Evolutionary conservation across 1,140 invertebrate species (phyloP).

Genomic region (Trichomalopsis sarcophagae): DNA sequence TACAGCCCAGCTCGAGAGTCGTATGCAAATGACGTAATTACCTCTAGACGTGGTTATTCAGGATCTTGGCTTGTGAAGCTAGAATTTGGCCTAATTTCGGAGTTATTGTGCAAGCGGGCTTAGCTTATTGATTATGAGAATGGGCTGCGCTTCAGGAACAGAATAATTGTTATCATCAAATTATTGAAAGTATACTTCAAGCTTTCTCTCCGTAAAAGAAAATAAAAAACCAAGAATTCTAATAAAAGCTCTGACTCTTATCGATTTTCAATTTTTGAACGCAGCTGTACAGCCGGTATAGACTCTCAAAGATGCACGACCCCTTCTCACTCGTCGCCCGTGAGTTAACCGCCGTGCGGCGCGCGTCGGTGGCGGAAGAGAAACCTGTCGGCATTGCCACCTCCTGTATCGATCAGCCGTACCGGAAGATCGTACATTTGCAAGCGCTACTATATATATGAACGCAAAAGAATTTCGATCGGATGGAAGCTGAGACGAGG

Average conservation of each 20-base stretch:
- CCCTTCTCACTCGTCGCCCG: background rate
- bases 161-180: too few relatives aligned
- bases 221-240: too few relatives aligned
- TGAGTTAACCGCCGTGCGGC: background rate
- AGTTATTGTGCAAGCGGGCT: too few relatives aligned
- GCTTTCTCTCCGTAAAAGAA: too few relatives aligned
- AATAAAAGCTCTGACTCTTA: too few relatives aligned
- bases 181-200: too few relatives aligned
- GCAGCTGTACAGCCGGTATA: background rate
- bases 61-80: background rate
- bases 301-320: background rate
- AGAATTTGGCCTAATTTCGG: background rate
- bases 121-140: too few relatives aligned
- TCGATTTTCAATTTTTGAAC: too few relatives aligned
- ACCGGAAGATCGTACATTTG: conserved; percentile 41
- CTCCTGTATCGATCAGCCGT: background rate
- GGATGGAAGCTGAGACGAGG: background rate
- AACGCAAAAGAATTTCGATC: background rate
- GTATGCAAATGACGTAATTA: background rate
- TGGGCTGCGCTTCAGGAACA: too few relatives aligned
- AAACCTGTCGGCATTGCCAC: background rate
- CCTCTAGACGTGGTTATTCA: background rate
- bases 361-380: background rate
- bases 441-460: background rate
- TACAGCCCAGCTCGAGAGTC: background rate